These are phyloP conservation scores for Gopherus flavomarginatus DNA, from an alignment of 2,113 vertebrate genomes.

Conservation along the genomic window DNA sequence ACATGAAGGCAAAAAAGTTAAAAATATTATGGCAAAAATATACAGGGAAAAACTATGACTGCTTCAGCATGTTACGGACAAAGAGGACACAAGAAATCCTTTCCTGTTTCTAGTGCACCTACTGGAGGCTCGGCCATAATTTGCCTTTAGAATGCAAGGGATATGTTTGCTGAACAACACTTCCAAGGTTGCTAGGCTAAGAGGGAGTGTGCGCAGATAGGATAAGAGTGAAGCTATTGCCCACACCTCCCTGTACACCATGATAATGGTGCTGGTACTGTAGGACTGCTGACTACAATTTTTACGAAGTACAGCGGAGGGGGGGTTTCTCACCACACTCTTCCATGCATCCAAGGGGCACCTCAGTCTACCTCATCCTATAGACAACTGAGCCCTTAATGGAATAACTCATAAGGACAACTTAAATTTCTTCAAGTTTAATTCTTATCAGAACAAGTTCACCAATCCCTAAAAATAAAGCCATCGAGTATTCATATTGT, in stretches of 20 bases:
- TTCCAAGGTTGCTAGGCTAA: background rate
- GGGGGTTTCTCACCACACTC: background rate
- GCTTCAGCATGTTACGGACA: background rate
- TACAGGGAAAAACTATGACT: background rate
- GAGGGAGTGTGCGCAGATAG: background rate
- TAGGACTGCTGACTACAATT: background rate
- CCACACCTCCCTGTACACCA: background rate
- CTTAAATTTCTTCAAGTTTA: background rate
- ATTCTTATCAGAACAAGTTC: background rate
- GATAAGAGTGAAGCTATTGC: background rate
- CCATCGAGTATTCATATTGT: background rate
- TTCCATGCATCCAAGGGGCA: rapidly evolving
- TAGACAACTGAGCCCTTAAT: background rate
- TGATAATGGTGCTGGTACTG: background rate
- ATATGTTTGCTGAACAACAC: background rate
- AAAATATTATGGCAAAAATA: background rate
- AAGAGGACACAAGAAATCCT: background rate
- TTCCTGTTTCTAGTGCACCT: background rate
- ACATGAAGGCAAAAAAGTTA: background rate
- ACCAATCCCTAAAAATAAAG: background rate
- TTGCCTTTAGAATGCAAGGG: background rate
- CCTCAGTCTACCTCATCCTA: background rate
- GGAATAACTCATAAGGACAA: background rate
- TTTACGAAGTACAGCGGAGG: background rate
- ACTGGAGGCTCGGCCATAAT: background rate